Evolutionary conservation across 2,113 vertebrate genomes (phyloP), one percentile per base, ranked within the genome.

Genomic region (Casuarius casuarius): DNA sequence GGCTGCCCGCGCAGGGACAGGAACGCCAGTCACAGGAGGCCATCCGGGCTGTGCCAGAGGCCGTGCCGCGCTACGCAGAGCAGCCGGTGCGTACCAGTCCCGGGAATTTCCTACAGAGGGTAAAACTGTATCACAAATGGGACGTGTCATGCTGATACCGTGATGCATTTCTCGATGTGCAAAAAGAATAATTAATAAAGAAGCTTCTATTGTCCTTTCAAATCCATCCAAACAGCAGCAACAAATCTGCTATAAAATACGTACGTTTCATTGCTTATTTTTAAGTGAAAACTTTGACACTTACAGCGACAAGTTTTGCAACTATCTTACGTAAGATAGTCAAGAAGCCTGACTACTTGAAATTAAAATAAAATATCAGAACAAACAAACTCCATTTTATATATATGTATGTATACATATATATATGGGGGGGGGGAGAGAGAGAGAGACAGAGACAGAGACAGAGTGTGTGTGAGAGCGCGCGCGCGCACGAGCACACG

Each of bases 1-100:
- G 44, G 40, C 74, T 58, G 29, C 62, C 33, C 40, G 56, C 31
- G 25, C 23, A 6, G 2, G 10, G 51, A 62, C 42, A 38, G 72
- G 33, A 81, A 52, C 4, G 0, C 3, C 2, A 5, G 38, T 12
- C 61, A 77, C 1, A 1, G 68, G 29, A 74, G 62, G 51, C 58
- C 29, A 51, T 44, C 23, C 12, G 63, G 77, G 40, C 38, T 19
- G 42, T 21, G 74, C 66, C 35, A 40, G 38, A 29, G 51, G 51
- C 75, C 1, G 1, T 42, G 21, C 44, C 5, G 4, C 3, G 28
- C 74, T 38, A 9, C 0, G 3, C 0, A 1, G 76, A 77, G 51
- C 1, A 0, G 65, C 15, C 1, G 0, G 33, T 12, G 22, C 13
- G 38, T n/a, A 16, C 44, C 33, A 25, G 18, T 31, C 61, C 54